These are phyloP conservation scores for Panthera tigris DNA, from an alignment of 2,113 vertebrate genomes.

Conservation along the genomic window DNA sequence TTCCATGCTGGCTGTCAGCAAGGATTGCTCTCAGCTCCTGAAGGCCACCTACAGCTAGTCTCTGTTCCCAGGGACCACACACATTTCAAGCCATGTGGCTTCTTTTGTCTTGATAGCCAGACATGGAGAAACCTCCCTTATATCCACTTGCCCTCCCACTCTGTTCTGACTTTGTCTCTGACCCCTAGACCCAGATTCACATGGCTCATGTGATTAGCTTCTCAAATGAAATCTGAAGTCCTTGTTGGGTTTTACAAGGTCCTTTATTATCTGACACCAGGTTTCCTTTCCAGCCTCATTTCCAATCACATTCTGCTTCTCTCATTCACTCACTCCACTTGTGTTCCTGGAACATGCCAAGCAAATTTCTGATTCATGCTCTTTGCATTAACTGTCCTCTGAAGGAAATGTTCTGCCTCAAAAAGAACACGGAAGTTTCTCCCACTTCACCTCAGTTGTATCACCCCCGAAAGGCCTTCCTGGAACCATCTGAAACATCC, in stretches of 20 bases:
- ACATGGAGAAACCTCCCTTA: background rate
- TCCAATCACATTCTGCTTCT: background rate
- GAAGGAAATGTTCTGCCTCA: background rate
- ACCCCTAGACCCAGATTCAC: background rate
- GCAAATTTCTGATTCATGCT: background rate
- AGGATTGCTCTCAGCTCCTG: background rate
- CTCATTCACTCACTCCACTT: background rate
- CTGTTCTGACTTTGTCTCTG: background rate
- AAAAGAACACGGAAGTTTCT: background rate
- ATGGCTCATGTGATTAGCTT: background rate
- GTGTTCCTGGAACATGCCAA: background rate
- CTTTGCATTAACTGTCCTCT: background rate
- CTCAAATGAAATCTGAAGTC: background rate
- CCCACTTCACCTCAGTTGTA: background rate
- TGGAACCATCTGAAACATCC: background rate
- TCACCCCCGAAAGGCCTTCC: background rate
- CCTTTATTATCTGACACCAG: background rate
- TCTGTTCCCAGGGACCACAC: background rate
- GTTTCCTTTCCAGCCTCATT: background rate
- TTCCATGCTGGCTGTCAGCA: background rate
- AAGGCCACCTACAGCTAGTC: background rate
- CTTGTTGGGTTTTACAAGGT: background rate
- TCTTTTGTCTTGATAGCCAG: background rate
- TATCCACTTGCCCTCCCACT: background rate
- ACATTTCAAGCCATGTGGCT: background rate